Conservation (phyloP, 2,888 invertebrate species). For the Meganola albula region DNA sequence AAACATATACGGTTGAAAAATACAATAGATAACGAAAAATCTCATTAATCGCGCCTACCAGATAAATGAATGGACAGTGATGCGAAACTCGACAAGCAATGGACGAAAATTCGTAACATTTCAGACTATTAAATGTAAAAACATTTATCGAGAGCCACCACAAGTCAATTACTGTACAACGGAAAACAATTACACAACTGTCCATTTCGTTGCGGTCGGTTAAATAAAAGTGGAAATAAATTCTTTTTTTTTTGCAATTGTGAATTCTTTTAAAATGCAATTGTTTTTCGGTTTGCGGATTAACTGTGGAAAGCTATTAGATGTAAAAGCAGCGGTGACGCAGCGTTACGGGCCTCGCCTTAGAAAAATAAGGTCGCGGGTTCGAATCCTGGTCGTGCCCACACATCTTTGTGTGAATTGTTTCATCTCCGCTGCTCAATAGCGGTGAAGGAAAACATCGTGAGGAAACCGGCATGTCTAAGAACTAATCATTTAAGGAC, state of each 20-base stretch:
- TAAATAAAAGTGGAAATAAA: slow-evolving; percentile 40
- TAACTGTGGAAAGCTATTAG: slow-evolving; percentile 24
- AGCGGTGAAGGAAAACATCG: too few species aligned
- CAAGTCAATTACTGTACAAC: slow-evolving; percentile 67
- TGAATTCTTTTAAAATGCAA: slow-evolving; percentile 6
- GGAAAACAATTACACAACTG: slow-evolving; percentile 66
- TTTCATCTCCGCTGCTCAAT: too few species aligned
- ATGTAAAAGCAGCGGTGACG: too few species aligned
- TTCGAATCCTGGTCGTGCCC: too few species aligned
- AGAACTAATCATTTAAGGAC: too few species aligned
- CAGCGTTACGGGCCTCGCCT: too few species aligned
- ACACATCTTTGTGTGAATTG: too few species aligned
- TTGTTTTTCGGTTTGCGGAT: slow-evolving; percentile 12
- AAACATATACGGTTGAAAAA: too few species aligned
- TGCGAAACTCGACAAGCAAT: slow-evolving; percentile 9
- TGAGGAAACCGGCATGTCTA: too few species aligned
- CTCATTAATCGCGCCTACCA: slow-evolving; percentile 36
- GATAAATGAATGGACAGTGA: slow-evolving; percentile 29
- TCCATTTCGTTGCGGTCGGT: slow-evolving; percentile 43
- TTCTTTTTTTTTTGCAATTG: slow-evolving; percentile 12
- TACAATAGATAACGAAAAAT: too few species aligned
- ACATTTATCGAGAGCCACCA: slow-evolving; percentile 55
- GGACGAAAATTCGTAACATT: slow-evolving; percentile 33
- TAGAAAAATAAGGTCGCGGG: too few species aligned
- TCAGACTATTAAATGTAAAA: slow-evolving; percentile 48